These are phyloP conservation scores for Trogon surrucura DNA, from an alignment of 2,113 vertebrate genomes.

Conservation along the genomic window DNA sequence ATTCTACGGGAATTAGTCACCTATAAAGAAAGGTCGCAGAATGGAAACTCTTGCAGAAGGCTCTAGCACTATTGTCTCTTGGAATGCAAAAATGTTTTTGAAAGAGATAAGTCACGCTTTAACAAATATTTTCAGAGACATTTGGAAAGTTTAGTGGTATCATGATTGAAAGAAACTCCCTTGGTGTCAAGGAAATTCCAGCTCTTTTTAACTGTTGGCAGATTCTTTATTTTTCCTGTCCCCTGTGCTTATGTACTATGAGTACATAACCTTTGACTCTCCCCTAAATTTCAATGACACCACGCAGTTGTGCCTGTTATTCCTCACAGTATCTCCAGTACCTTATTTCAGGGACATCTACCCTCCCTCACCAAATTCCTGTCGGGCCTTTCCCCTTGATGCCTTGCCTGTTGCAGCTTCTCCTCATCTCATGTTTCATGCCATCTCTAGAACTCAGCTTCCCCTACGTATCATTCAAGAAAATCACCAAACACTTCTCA, in stretches of 20 bases:
- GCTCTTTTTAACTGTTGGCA: not conserved
- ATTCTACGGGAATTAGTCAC: not conserved
- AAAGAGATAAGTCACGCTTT: conserved; percentile 32
- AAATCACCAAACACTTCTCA: not conserved
- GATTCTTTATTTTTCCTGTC: not conserved
- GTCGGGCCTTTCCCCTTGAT: not conserved
- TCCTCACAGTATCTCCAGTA: not conserved
- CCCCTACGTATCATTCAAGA: not conserved
- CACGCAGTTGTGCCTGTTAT: not conserved
- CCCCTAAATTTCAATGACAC: not conserved
- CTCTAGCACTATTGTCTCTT: not conserved
- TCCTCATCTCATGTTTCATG: not conserved
- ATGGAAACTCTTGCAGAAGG: not conserved
- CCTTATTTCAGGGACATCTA: not conserved
- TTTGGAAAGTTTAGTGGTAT: conserved; percentile 1
- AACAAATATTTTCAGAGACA: conserved; percentile 38
- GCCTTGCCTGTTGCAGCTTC: not conserved
- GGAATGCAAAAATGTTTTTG: conserved; percentile 47
- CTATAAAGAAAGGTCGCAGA: not conserved
- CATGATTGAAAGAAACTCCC: conserved; percentile 17
- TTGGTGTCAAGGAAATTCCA: conserved; percentile 21
- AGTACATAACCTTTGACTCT: not conserved
- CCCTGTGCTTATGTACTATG: not conserved
- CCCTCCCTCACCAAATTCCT: not conserved
- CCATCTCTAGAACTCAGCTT: not conserved